Conservation (phyloP, 2,888 invertebrate genomes). For the Troilus luridus region DNA sequence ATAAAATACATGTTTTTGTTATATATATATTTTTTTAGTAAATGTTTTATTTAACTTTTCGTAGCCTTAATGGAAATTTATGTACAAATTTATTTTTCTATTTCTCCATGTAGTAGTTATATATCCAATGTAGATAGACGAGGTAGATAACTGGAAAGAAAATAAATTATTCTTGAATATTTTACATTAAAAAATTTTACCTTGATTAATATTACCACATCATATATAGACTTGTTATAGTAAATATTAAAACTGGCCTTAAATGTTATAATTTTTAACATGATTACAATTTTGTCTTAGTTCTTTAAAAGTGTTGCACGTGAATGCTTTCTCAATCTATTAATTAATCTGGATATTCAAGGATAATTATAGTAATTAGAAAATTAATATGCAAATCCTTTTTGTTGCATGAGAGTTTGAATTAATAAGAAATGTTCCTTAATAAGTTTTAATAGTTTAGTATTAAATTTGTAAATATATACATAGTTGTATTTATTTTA, state of each 20-base stretch:
- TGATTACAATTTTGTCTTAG: background rate
- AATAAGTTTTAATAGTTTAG: conserved; percentile 21
- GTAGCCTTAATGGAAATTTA: background rate
- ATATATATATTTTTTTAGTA: background rate
- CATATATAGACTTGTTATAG: background rate
- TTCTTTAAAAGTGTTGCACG: background rate
- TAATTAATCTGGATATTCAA: background rate
- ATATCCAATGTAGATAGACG: conserved; percentile 7
- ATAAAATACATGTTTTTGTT: background rate
- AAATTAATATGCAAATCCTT: background rate
- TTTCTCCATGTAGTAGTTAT: background rate
- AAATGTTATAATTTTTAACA: background rate
- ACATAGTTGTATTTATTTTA: background rate
- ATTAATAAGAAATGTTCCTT: conserved; percentile 32
- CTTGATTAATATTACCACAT: background rate
- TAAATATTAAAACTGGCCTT: background rate
- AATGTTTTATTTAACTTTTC: background rate
- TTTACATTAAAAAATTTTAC: background rate
- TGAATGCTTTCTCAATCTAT: background rate
- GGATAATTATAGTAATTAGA: background rate
- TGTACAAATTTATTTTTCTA: background rate
- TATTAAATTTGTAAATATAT: background rate
- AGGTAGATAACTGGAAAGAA: background rate
- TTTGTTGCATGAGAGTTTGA: conserved; percentile 33
- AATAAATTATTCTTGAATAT: conserved; percentile 14